phyloP scores from a whole-genome alignment of 2,888 invertebrate species.

The Thymelicus lineola region DNA sequence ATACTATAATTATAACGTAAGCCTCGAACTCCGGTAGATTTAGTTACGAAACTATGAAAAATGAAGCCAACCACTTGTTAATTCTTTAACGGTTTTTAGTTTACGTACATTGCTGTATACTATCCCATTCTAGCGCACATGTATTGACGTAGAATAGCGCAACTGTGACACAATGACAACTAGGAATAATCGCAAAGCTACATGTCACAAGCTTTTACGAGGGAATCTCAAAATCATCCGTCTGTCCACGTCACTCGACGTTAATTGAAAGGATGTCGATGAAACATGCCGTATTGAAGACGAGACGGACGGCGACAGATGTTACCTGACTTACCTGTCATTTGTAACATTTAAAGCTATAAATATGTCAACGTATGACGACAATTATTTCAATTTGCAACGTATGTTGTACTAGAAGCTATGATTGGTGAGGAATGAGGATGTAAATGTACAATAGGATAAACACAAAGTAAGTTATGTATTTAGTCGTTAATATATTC shows the following conservation, averaged over 20 bases:
- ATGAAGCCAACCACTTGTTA: too few species aligned
- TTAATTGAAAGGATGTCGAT: constrained; percentile 29
- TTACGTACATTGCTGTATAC: too few species aligned
- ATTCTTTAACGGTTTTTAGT: too few species aligned
- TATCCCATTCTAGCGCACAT: not conserved
- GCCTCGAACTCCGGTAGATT: too few species aligned
- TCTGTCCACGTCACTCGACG: constrained; percentile 24
- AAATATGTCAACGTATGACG: not conserved
- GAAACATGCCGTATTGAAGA: constrained; percentile 16
- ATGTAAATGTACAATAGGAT: too few species aligned
- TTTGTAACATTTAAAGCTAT: constrained; percentile 11
- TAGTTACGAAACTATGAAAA: too few species aligned
- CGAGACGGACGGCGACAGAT: constrained; percentile 5
- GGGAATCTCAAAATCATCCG: constrained; percentile 27
- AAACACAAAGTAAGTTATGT: too few species aligned
- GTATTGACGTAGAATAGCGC: constrained; percentile 22
- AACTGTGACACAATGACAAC: constrained; percentile 19
- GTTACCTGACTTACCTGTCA: constrained; percentile 21
- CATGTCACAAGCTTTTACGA: constrained; percentile 2
- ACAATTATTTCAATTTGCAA: too few species aligned
- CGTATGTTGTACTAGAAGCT: too few species aligned
- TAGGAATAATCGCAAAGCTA: constrained; percentile 18
- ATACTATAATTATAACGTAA: too few species aligned
- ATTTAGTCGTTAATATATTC: too few species aligned
- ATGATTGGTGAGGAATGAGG: too few species aligned